A percentile compares a stretch with the other conserved stretches of the same genome.
Evolutionary conservation across 2,113 vertebrate genomes (phyloP).

Genomic region (Vidua macroura): DNA sequence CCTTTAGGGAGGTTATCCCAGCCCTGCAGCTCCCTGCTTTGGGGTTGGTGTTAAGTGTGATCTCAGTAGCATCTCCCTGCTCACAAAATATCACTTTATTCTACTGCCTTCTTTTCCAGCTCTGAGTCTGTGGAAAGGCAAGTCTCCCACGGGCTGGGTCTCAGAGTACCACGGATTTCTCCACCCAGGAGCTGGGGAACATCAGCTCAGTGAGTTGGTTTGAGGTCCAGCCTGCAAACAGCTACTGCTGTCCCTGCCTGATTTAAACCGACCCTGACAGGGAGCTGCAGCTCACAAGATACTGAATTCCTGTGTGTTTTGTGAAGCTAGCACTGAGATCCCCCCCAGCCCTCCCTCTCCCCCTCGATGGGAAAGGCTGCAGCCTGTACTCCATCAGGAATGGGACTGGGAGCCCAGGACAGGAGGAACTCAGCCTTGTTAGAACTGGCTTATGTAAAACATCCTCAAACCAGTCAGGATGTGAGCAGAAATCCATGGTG

Average conservation of each 20-base stretch:
- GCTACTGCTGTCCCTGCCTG: neutral
- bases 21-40: neutral
- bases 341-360: neutral
- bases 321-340: neutral
- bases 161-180: fast-evolving
- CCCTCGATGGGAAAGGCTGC: fast-evolving
- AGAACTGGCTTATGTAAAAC: neutral
- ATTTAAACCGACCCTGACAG: neutral
- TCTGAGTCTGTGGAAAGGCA: neutral
- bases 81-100: neutral
- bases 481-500: neutral
- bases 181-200: neutral
- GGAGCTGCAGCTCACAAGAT: neutral
- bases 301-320: neutral
- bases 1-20: neutral
- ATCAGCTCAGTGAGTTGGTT: neutral
- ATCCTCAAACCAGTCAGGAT: neutral
- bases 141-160: fast-evolving
- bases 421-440: fast-evolving
- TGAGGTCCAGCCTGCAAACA: neutral
- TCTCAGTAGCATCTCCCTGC: neutral
- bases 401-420: neutral
- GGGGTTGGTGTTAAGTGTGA: neutral
- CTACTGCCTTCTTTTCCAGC: neutral
- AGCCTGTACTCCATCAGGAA: fast-evolving